Base-by-base conservation (phyloP, 92 coral and sea anemone genomes). In the Umimayanthus chanpuru region DNA sequence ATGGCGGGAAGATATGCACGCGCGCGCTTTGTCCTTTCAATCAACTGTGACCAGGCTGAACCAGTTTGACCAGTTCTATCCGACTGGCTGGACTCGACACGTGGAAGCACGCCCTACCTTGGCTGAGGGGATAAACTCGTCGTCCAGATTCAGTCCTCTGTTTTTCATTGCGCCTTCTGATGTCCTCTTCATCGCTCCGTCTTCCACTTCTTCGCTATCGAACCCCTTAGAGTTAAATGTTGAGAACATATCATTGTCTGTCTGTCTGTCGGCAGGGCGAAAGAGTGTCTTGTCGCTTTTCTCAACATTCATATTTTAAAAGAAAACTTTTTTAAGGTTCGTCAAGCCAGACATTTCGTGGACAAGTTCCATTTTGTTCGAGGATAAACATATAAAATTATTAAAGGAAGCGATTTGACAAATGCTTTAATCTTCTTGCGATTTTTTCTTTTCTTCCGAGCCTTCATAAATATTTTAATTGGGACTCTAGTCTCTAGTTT, bases 101-200 rank as follows among this genome's bases (percentile, higher is more conserved):
- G 68, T 61, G 68, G 47, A 30, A 4, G 4, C 21, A 15, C 16
- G 9, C 39, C 58, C 25, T 70, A 83, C 87, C 87, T 83, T 83
- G 49, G 87, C 77, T 29, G 87, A 70, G 7, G 40, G 36, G 29
- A 83, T 70, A 14, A 83, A 29, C 11, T 83, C 87, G 66, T 83
- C 87, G 67, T 66, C 87, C 4, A 83, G 41, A 83, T 68, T 73
- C 38, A 83, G 30, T 6, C 87, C 87, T 43, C 41, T 83, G 87
- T 83, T 83, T 72, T 83, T 70, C 65, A n/a, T 83, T 7, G 77
- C 66, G n/a, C 61, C 66, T 30, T 47, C 78, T 21, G 40, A 68
- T 9, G 70, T 44, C 2, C n/a, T 20, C 6, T 70, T 83, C 26
- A 68, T 43, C 3, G 39, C 43, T 68, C 77, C 78, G 41, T 70